Percentiles rank a stretch among this genome's conserved stretches.
These are phyloP conservation scores for Noctua janthina DNA, from an alignment of 2,888 invertebrate species.

Conservation along the genomic window DNA sequence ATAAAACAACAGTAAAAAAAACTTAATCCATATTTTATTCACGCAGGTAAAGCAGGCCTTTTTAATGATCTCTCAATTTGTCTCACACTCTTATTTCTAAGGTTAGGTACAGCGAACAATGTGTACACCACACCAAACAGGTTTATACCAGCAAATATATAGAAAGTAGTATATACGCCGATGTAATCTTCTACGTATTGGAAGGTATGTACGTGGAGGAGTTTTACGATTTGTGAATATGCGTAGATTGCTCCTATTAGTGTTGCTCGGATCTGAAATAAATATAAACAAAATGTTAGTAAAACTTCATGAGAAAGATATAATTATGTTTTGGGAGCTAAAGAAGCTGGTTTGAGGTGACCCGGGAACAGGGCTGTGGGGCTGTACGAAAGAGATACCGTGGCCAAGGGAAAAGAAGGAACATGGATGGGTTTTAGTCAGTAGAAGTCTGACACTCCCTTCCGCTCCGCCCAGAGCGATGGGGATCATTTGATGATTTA, in stretches of 20 bases:
- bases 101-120: constrained; percentile 76
- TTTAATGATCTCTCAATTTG: constrained; percentile 83
- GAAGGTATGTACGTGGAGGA: constrained; percentile 80
- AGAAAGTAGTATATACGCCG: constrained; percentile 80
- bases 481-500: too few relatives aligned
- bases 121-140: constrained; percentile 82
- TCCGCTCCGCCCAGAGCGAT: too few relatives aligned
- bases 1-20: constrained; percentile 23
- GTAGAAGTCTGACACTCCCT: too few relatives aligned
- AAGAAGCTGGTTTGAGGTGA: background rate
- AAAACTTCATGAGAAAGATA: too few relatives aligned
- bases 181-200: constrained; percentile 80
- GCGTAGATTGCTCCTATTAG: constrained; percentile 76
- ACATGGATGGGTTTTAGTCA: too few relatives aligned
- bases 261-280: constrained; percentile 81
- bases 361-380: too few relatives aligned
- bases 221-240: constrained; percentile 79
- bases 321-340: too few relatives aligned
- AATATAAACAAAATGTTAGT: constrained; percentile 1
- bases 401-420: too few relatives aligned
- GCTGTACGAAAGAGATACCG: too few relatives aligned
- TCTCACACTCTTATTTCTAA: constrained; percentile 75
- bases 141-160: constrained; percentile 82
- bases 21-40: constrained; percentile 41
- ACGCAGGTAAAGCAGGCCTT: constrained; percentile 78